Evolutionary conservation across 1,140 invertebrate genomes (phyloP).

Genomic region (Bombus polaris): DNA sequence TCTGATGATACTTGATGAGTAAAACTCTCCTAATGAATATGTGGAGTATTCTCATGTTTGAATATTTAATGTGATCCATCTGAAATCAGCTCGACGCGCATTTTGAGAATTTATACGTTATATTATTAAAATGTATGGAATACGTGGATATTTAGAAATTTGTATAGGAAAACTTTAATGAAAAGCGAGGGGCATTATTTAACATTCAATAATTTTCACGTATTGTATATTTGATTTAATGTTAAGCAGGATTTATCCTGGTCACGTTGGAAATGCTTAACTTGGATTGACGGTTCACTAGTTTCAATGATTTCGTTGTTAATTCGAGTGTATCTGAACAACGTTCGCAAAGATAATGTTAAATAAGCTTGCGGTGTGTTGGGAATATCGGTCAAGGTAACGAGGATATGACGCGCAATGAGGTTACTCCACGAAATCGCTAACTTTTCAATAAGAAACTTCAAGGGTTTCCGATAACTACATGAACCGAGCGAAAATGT

Average conservation of each 20-base stretch:
- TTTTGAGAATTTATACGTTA: no score
- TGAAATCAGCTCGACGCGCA: no score
- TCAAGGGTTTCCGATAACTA: background rate
- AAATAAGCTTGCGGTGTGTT: conserved; percentile 42
- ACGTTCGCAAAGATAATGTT: conserved; percentile 67
- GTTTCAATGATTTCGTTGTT: background rate
- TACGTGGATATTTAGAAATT: no score
- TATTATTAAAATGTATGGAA: no score
- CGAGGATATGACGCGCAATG: conserved; percentile 31
- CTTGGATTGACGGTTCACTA: background rate
- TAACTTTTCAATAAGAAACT: conserved; percentile 5
- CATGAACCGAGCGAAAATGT: background rate
- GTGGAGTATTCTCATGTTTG: no score
- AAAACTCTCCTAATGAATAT: no score
- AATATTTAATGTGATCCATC: no score
- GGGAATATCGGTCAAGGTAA: conserved; percentile 52
- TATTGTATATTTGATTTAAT: background rate
- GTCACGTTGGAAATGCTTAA: no score
- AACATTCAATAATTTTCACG: no score
- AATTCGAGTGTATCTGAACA: conserved; percentile 17
- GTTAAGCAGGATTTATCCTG: background rate
- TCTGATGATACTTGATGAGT: no score
- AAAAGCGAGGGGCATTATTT: no score
- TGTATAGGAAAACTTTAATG: no score
- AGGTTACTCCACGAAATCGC: conserved; percentile 9